These are phyloP conservation scores for Gracilinanus agilis DNA, from an alignment of 2,113 vertebrate species.

Conservation along the genomic window DNA sequence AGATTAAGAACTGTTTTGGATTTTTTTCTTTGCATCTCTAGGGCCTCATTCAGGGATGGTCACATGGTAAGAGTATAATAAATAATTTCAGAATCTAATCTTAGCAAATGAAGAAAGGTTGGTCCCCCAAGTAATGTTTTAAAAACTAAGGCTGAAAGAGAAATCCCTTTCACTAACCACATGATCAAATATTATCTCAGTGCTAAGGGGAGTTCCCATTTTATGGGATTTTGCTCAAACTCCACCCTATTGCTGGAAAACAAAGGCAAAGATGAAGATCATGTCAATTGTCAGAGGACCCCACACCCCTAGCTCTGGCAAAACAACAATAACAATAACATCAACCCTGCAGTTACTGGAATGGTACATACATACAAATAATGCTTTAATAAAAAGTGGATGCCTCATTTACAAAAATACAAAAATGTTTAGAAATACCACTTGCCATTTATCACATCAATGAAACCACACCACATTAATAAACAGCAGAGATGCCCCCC, in stretches of 20 bases:
- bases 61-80: background rate
- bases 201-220: slow-evolving; percentile 35
- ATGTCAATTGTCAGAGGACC: slow-evolving; percentile 23
- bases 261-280: background rate
- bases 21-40: background rate
- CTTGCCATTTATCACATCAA: slow-evolving; percentile 40
- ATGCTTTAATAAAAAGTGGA: slow-evolving; percentile 7
- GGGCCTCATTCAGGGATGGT: background rate
- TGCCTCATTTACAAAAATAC: slow-evolving; percentile 46
- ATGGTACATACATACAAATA: background rate
- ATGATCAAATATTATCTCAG: slow-evolving; percentile 1
- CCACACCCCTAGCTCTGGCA: background rate
- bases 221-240: background rate
- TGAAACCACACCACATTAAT: slow-evolving; percentile 50
- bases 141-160: background rate
- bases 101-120: background rate
- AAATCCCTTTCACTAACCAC: background rate
- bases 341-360: slow-evolving; percentile 18
- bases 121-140: background rate
- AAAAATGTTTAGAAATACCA: slow-evolving; percentile 14
- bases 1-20: background rate
- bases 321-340: background rate
- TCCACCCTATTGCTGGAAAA: background rate
- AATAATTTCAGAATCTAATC: slow-evolving; percentile 41
- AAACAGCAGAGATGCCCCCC: slow-evolving; percentile 18